phyloP scores from a whole-genome alignment of 2,888 invertebrate genomes.

The Electrophaes corylata region DNA sequence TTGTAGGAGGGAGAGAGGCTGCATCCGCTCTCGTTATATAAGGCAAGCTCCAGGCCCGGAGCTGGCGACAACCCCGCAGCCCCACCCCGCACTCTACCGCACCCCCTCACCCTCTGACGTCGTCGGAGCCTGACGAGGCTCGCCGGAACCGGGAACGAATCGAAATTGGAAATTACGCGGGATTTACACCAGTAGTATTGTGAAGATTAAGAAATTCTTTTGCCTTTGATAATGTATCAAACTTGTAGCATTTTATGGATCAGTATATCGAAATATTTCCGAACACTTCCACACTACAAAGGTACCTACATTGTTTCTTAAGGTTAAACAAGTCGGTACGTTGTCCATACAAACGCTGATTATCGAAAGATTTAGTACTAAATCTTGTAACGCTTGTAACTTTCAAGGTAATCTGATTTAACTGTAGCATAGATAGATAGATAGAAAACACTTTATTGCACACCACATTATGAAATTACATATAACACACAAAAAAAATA shows the following conservation, averaged over 20 bases:
- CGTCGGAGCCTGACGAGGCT: slow-evolving; percentile 36
- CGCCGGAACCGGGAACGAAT: slow-evolving; percentile 40
- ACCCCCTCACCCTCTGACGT: slow-evolving; percentile 33
- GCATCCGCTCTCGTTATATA: slow-evolving; percentile 82
- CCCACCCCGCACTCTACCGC: slow-evolving; percentile 29
- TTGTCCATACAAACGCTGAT: too few species aligned
- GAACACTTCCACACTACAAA: too few species aligned
- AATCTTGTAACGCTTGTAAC: too few species aligned
- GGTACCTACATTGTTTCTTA: too few species aligned
- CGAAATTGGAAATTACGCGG: slow-evolving; percentile 34
- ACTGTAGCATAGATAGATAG: too few species aligned
- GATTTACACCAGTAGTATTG: slow-evolving; percentile 31
- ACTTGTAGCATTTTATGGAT: background rate
- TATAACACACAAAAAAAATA: too few species aligned
- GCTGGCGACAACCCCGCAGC: slow-evolving; percentile 59
- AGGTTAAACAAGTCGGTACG: too few species aligned
- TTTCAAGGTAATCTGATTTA: too few species aligned
- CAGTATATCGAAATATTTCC: too few species aligned
- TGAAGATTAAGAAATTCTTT: slow-evolving; percentile 14
- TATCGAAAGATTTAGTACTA: too few species aligned
- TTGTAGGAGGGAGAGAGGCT: slow-evolving; percentile 68
- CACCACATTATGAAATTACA: too few species aligned
- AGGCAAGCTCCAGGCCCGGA: slow-evolving; percentile 74
- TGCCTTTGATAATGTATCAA: background rate
- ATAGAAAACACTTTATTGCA: too few species aligned